A percentile compares a stretch with the other conserved stretches of the same genome.
phyloP scores from a whole-genome alignment of 2,113 vertebrate genomes.

The Hemichromis elongatus region DNA sequence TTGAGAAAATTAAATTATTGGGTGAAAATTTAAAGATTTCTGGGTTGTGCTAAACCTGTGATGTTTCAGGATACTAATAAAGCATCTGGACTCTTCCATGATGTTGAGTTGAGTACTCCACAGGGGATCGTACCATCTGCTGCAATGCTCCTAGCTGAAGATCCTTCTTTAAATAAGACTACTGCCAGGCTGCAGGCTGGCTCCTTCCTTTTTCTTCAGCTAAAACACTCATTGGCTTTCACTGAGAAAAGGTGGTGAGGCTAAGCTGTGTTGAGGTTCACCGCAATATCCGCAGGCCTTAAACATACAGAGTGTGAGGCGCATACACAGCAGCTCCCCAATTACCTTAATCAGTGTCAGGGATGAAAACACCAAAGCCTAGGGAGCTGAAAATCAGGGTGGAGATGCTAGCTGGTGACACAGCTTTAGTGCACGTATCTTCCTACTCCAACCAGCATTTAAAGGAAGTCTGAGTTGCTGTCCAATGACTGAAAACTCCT shows the following conservation, averaged over 20 bases:
- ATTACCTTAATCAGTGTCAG: not conserved
- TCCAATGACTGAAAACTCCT: not conserved
- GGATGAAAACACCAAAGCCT: not conserved
- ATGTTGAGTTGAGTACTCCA: not conserved
- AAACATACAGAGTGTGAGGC: not conserved
- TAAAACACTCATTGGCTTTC: not conserved
- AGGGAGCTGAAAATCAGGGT: not conserved
- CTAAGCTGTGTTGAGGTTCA: not conserved
- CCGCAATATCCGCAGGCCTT: not conserved
- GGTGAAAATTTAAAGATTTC: not conserved
- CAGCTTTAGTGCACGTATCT: not conserved
- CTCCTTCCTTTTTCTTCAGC: not conserved
- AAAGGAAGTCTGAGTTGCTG: not conserved
- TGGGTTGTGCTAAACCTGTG: not conserved
- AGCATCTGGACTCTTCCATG: not conserved
- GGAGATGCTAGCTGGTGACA: not conserved
- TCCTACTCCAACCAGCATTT: not conserved
- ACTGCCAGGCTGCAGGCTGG: not conserved
- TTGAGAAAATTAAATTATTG: not conserved
- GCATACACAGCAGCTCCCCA: not conserved
- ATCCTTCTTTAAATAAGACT: not conserved
- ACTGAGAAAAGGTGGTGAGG: not conserved
- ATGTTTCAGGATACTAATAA: not conserved
- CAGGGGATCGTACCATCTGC: not conserved
- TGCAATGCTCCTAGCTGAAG: not conserved